These are phyloP conservation scores for Cavia aperea DNA, from an alignment of 2,113 vertebrate genomes.

Conservation along the genomic window DNA sequence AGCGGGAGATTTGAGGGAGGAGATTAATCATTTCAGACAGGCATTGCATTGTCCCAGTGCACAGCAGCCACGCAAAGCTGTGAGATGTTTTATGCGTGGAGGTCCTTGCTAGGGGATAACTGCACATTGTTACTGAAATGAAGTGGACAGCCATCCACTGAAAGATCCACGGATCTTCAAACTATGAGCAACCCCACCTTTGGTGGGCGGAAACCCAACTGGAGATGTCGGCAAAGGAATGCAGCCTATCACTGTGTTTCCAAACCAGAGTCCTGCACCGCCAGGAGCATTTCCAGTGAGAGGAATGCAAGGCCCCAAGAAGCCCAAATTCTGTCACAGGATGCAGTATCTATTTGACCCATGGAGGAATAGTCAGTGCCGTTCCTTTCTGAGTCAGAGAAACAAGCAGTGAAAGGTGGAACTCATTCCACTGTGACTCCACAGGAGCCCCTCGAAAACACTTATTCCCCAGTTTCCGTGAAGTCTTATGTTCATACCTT, in stretches of 20 bases:
- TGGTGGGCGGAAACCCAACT: not conserved
- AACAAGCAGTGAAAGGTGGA: not conserved
- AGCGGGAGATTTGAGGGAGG: not conserved
- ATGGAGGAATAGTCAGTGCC: not conserved
- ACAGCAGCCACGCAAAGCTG: not conserved
- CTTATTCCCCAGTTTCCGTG: not conserved
- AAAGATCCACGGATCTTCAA: not conserved
- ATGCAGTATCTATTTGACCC: not conserved
- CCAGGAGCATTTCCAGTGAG: not conserved
- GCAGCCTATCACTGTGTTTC: not conserved
- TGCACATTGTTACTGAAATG: not conserved
- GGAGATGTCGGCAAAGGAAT: not conserved
- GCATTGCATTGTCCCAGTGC: not conserved
- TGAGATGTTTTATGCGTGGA: not conserved
- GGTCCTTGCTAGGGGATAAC: not conserved
- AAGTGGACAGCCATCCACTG: not conserved
- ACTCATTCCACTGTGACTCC: not conserved
- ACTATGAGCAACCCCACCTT: not conserved
- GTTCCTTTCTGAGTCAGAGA: not conserved
- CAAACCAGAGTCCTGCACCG: not conserved
- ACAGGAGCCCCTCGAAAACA: not conserved
- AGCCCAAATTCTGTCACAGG: not conserved
- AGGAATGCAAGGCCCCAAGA: no score
- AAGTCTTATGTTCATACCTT: not conserved
- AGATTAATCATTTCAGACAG: not conserved